These are phyloP conservation scores for Caenorhabditis plicata DNA, from an alignment of 2,888 invertebrate species.

Conservation along the genomic window DNA sequence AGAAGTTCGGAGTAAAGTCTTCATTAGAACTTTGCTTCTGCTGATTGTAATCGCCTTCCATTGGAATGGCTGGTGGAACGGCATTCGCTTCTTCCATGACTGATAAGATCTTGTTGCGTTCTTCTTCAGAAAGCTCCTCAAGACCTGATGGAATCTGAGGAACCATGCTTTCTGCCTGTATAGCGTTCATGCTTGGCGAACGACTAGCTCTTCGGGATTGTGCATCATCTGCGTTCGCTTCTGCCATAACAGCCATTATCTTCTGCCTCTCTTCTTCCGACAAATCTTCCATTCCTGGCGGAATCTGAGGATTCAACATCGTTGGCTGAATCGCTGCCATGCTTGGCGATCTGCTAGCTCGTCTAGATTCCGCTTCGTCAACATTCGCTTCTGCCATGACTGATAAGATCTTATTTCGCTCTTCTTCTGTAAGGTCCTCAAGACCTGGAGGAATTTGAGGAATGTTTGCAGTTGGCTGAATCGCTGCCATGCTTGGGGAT, in stretches of 20 bases:
- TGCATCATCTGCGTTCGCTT: conserved; percentile 69
- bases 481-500: conserved; percentile 17
- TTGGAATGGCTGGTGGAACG: conserved; percentile 1
- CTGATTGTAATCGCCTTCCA: no score
- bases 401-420: conserved; percentile 72
- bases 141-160: conserved; percentile 40
- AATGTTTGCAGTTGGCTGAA: neutral
- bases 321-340: neutral
- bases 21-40: no score
- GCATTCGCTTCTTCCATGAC: conserved; percentile 67
- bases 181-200: neutral
- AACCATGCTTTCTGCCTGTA: neutral
- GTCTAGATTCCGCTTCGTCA: conserved; percentile 23
- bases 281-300: conserved; percentile 65
- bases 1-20: no score
- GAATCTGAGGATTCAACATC: conserved; percentile 2
- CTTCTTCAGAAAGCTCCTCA: conserved; percentile 70
- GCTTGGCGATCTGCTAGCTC: neutral
- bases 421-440: conserved; percentile 71
- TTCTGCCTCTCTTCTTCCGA: conserved; percentile 72
- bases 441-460: conserved; percentile 42
- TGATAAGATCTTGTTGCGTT: conserved; percentile 71
- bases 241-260: conserved; percentile 73
- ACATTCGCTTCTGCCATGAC: conserved; percentile 73
- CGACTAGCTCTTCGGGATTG: neutral